These are phyloP conservation scores for Lithophane socia DNA, from an alignment of 2,888 invertebrate species.

Conservation along the genomic window DNA sequence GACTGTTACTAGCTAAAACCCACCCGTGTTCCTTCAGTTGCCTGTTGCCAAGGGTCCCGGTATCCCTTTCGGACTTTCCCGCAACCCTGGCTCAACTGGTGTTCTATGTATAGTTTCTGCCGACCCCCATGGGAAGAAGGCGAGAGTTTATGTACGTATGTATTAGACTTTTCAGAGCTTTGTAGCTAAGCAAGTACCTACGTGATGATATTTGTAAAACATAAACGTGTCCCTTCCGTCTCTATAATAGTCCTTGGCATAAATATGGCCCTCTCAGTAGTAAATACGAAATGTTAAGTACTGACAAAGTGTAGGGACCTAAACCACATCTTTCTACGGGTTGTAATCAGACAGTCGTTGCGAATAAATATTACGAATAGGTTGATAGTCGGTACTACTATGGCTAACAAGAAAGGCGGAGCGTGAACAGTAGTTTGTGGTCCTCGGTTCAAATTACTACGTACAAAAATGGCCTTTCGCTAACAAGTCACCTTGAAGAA, in stretches of 20 bases:
- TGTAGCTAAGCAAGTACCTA: too few relatives aligned
- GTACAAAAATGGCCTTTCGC: conserved; percentile 6
- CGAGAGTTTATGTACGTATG: too few relatives aligned
- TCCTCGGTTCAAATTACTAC: conserved; percentile 17
- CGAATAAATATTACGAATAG: conserved; percentile 5
- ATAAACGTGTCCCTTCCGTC: not conserved
- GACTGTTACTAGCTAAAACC: too few relatives aligned
- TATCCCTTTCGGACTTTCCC: too few relatives aligned
- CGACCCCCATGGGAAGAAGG: too few relatives aligned
- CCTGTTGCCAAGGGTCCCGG: too few relatives aligned
- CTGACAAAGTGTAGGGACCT: conserved; percentile 1
- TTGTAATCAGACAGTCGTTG: conserved; percentile 21
- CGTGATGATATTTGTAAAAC: too few relatives aligned
- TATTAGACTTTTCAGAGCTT: too few relatives aligned
- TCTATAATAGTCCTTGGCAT: conserved; percentile 11
- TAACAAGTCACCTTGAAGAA: conserved; percentile 28
- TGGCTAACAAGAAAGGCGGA: conserved; percentile 36
- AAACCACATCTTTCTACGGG: conserved; percentile 25
- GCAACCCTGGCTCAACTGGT: too few relatives aligned
- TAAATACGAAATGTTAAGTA: conserved; percentile 7
- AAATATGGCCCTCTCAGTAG: not conserved
- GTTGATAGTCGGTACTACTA: not conserved
- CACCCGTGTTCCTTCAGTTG: too few relatives aligned
- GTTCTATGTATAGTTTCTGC: too few relatives aligned
- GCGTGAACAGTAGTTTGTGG: conserved; percentile 22